Evolutionary conservation across 2,797 vertebrate species (phyloP), one percentile per base, ranked within the genome.

Genomic region (Sciurus vulgaris): DNA sequence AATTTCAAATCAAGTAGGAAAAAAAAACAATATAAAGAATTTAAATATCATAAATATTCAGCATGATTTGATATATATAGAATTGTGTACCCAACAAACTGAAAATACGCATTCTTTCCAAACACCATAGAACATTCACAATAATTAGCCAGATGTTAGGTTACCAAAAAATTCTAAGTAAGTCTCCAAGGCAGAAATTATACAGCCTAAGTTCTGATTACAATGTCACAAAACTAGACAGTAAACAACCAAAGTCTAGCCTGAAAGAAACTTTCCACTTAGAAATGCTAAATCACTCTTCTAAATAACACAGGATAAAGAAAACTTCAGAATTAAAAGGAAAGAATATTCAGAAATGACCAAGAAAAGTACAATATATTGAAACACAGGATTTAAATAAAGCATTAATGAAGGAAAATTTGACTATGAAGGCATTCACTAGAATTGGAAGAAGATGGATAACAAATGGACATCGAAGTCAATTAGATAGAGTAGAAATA

Each of bases 101-200:
- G 24, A 87, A 93, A 74, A 69, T 63, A 28, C 1, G 15, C 13
- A 44, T 33, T 61, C 15, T 91, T 92, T 92, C 72, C 61, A 95
- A 74, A 94, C 30, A 83, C 17, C 54, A 73, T 30, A 17, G 30
- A 74, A 73, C 41, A 44, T 59, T 67, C 54, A 22, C 54, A 59
- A 72, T 83, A 74, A 86, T 94, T 90, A 94, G n/a, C 24, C 89
- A 90, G 86, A 94, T 84, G 65, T 90, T 86, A 77, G 18, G 15
- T 65, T 87, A 61, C 38, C 2, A 91, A 59, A 67, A 92, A 85
- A 56, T 49, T 54, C 88, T 77, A 88, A 63, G 77, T 63, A 79
- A 87, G 59, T 67, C 41, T 22, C 12, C 26, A 85, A 94, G 49
- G 59, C 94, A 96, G 86, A 92, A 96, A 96, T 94, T 70, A 85